phyloP scores from a whole-genome alignment of 2,888 invertebrate genomes.

The Xestoiulus laeticollis region DNA sequence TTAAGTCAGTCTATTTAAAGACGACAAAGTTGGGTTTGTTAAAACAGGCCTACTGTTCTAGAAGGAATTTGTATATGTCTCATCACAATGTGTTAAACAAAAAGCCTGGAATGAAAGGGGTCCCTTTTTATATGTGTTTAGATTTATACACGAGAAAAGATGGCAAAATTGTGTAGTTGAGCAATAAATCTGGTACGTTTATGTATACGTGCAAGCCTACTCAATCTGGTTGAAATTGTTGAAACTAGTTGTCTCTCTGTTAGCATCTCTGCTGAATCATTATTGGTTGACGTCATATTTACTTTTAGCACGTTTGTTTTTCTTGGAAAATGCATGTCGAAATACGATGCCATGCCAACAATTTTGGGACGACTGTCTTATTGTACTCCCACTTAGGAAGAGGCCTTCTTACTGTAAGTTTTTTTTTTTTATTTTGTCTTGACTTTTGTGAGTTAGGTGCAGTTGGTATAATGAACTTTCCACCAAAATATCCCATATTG shows the following conservation, averaged over 20 bases:
- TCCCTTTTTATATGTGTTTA: neutral
- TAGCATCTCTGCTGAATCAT: neutral
- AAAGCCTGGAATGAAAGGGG: neutral
- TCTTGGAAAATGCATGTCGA: conserved; percentile 30
- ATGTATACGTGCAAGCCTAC: neutral
- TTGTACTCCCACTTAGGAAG: neutral
- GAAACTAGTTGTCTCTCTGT: neutral
- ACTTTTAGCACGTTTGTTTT: neutral
- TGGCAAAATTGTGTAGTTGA: neutral
- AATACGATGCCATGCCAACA: neutral
- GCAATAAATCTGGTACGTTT: conserved; percentile 10
- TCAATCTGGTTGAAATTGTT: neutral
- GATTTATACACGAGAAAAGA: neutral
- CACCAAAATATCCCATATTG: neutral
- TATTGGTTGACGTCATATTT: conserved; percentile 14
- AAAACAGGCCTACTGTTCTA: neutral
- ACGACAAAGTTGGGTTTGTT: neutral
- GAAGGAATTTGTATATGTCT: neutral
- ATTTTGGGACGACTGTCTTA: neutral
- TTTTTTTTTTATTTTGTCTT: neutral
- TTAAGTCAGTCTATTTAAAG: neutral
- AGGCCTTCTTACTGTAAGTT: neutral
- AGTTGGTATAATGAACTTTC: neutral
- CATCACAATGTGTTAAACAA: neutral
- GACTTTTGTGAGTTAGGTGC: neutral